Percentiles rank a stretch among this genome's conserved stretches.
These are phyloP conservation scores for Falco biarmicus DNA, from an alignment of 2,797 vertebrate genomes.

Conservation along the genomic window DNA sequence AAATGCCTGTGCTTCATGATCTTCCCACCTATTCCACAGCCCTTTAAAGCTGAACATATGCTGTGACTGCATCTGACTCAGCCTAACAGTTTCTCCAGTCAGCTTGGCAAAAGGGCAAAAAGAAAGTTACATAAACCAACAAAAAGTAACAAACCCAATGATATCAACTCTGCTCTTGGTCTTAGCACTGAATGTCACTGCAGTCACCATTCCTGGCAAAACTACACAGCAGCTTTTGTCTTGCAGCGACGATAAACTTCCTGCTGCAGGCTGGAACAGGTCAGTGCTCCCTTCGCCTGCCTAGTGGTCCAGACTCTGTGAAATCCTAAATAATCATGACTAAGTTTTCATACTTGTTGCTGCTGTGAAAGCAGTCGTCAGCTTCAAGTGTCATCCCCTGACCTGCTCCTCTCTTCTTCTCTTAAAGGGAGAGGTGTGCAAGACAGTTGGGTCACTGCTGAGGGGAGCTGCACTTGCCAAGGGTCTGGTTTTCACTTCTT, in stretches of 20 bases:
- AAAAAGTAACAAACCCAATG: conserved; percentile 2
- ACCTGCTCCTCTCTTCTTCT: background rate
- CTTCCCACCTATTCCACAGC: background rate
- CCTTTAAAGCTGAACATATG: background rate
- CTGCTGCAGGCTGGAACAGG: background rate
- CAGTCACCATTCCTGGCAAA: conserved; percentile 2
- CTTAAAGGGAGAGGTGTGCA: background rate
- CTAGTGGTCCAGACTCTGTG: background rate
- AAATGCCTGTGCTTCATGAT: background rate
- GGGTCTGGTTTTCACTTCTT: background rate
- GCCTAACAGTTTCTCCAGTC: background rate
- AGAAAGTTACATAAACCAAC: background rate
- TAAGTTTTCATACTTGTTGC: background rate
- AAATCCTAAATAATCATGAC: background rate
- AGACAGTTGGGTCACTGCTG: background rate
- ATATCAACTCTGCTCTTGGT: background rate
- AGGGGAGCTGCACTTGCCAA: background rate
- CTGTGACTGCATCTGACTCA: background rate
- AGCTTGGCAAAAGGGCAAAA: background rate
- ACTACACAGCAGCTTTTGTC: background rate
- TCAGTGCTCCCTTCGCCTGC: background rate
- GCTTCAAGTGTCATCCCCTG: background rate
- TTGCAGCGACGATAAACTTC: background rate
- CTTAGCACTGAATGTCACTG: background rate
- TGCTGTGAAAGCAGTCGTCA: background rate